These are phyloP conservation scores for Synanceia verrucosa DNA, from an alignment of 2,797 vertebrate species.

Conservation along the genomic window DNA sequence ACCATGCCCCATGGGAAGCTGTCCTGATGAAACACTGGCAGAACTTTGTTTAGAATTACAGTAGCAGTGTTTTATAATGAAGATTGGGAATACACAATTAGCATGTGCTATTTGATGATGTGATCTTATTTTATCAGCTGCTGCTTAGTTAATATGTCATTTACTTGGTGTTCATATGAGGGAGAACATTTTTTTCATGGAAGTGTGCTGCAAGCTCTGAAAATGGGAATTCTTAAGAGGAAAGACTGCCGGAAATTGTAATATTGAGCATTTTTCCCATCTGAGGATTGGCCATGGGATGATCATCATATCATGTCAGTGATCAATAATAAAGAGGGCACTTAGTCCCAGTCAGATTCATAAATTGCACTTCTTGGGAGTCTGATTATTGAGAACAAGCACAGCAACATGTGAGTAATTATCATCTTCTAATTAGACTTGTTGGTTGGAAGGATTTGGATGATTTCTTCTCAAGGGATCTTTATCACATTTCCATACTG, in stretches of 20 bases:
- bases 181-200: background rate
- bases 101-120: slow-evolving; percentile 62
- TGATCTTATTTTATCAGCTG: slow-evolving; percentile 69
- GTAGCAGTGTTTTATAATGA: slow-evolving; percentile 65
- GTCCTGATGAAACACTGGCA: slow-evolving; percentile 46
- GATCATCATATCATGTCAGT: slow-evolving; percentile 39
- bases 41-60: slow-evolving; percentile 66
- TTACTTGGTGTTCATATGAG: background rate
- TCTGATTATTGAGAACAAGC: slow-evolving; percentile 69
- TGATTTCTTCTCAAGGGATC: slow-evolving; percentile 75
- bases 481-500: slow-evolving; percentile 72
- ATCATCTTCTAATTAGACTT: slow-evolving; percentile 74
- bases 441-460: slow-evolving; percentile 67
- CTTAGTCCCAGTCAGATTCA: slow-evolving; percentile 59
- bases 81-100: slow-evolving; percentile 65
- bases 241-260: background rate
- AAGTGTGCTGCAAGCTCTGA: background rate
- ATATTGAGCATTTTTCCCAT: slow-evolving; percentile 21
- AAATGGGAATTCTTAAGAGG: background rate
- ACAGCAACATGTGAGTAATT: slow-evolving; percentile 73
- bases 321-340: slow-evolving; percentile 56
- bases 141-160: slow-evolving; percentile 67
- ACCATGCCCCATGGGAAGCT: slow-evolving; percentile 38
- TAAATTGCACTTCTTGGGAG: slow-evolving; percentile 64
- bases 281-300: slow-evolving; percentile 12